Evolutionary conservation across 2,113 vertebrate genomes (phyloP), one percentile per base, ranked within the genome.

Genomic region (Aleadryas rufinucha): DNA sequence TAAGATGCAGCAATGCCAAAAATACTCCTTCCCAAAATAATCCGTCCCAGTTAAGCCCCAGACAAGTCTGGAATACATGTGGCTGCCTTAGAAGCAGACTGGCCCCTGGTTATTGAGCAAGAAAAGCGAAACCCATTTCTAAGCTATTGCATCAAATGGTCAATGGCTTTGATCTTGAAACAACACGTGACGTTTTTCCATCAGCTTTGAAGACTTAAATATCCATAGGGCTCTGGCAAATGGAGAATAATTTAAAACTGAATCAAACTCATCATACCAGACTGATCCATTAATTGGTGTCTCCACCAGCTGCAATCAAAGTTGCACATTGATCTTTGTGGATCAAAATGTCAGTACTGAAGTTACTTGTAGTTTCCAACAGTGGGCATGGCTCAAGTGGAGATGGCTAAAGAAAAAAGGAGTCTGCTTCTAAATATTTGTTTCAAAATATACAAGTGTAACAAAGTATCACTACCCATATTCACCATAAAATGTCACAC

Each of bases 1-100:
- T 31, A 79, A 70, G 35, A 94, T 0, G 1, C 23, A 64, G 79
- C 30, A 15, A 64, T 41, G 72, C 87, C 13, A 42, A 84, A 95
- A 96, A 96, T 85, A 94, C 39, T 80, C 31, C 60, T 94, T 85
- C 87, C 71, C 47, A 92, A 96, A 96, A 95, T 93, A 95, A 83
- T 70, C 63, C 1, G 0, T 57, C 52, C 85, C 91, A 90, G 35
- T 65, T 65, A 80, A 93, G 70, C 4, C 47, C 39, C 66, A 92
- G 93, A 80, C 71, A 44, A 88, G 87, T 26, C 92, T 88, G 85
- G 75, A 70, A 66, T 21, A 83, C 0, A 6, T 17, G 47, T 8
- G 31, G 59, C 61, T 6, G 27, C 71, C 94, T 69, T 53, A 87
- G 92, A 93, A 94, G 76, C 82, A 86, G 85, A 56, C n/a, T 72